A percentile compares a stretch with the other conserved stretches of the same genome.
Evolutionary conservation across 1,140 invertebrate species (phyloP).

Genomic region (Neodiprion pinetum): DNA sequence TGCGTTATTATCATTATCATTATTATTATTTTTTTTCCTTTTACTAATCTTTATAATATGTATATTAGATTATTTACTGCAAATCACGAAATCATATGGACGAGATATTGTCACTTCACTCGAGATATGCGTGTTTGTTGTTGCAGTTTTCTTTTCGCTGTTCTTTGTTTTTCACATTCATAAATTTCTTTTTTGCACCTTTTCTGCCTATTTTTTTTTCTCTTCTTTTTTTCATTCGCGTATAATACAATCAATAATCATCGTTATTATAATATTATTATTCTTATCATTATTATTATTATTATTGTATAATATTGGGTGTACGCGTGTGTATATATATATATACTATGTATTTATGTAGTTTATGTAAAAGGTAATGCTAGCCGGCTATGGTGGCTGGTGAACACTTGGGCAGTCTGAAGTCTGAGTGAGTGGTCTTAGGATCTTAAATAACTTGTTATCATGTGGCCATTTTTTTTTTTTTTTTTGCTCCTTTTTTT

Average conservation of each 20-base stretch:
- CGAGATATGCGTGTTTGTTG: background rate
- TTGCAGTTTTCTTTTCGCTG: background rate
- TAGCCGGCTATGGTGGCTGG: conserved; percentile 40
- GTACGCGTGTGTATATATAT: background rate
- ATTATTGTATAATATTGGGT: too few relatives aligned
- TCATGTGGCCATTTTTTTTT: background rate
- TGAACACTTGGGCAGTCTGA: conserved; percentile 59
- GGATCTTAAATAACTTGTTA: too few relatives aligned
- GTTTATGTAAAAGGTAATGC: conserved; percentile 38
- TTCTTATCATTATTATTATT: background rate
- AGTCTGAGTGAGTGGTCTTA: conserved; percentile 34
- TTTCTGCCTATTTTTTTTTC: too few relatives aligned
- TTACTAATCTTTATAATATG: background rate
- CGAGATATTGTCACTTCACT: conserved; percentile 14
- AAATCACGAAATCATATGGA: conserved; percentile 3
- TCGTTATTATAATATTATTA: background rate
- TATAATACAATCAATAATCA: background rate
- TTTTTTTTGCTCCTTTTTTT: background rate
- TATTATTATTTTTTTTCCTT: background rate
- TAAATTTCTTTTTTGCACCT: too few relatives aligned
- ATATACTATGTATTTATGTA: conserved; percentile 21
- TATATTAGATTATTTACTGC: background rate
- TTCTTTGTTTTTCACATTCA: too few relatives aligned
- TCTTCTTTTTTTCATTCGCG: background rate
- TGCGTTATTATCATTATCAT: background rate